Evolutionary conservation across 2,113 vertebrate species (phyloP).

Genomic region (human): GRCh38 chrX:22578501-22579000

Average conservation of each 20-base stretch:
- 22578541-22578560: conserved; percentile 29
- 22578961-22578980: neutral
- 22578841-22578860: neutral
- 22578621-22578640: conserved; percentile 57
- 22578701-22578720: conserved; percentile 17
- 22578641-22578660: conserved; percentile 41
- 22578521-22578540: neutral
- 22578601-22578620: conserved; percentile 12
- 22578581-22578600: neutral
- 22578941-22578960: neutral
- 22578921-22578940: neutral
- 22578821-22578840: neutral
- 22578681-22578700: conserved; percentile 47
- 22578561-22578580: conserved; percentile 1
- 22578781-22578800: neutral
- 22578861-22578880: neutral
- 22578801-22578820: neutral
- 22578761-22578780: conserved; percentile 10
- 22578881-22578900: no score
- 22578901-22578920: neutral
- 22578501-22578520: conserved; percentile 20
- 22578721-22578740: neutral
- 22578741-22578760: conserved; percentile 22
- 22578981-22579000: neutral
- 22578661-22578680: conserved; percentile 37